phyloP scores from a whole-genome alignment of 2,113 vertebrate genomes.

The Todiramphus saurophagus region DNA sequence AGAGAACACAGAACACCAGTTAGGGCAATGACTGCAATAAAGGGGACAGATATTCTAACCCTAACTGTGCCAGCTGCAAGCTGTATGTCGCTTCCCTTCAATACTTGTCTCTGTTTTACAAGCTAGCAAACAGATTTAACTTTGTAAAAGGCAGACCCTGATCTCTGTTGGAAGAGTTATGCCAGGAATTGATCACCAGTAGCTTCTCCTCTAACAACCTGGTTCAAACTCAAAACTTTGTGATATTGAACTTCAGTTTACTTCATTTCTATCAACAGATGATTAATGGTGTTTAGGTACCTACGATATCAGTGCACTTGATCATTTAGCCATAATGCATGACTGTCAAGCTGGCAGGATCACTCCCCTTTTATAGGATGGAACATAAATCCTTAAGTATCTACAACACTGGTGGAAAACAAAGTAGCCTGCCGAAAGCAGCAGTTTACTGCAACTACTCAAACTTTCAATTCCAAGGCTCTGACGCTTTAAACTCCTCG shows the following conservation, averaged over 20 bases:
- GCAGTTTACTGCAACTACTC: background rate
- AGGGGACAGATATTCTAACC: background rate
- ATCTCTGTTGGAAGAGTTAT: background rate
- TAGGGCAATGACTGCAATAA: background rate
- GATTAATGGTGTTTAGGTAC: conserved; percentile 3
- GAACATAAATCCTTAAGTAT: conserved; percentile 22
- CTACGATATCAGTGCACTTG: conserved; percentile 23
- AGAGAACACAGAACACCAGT: background rate
- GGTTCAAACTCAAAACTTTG: background rate
- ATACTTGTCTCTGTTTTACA: background rate
- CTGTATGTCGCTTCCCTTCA: background rate
- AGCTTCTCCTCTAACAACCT: background rate
- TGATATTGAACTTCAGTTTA: background rate
- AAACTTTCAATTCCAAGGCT: background rate
- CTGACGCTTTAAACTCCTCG: background rate
- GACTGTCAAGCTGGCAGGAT: conserved; percentile 28
- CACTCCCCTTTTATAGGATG: conserved; percentile 14
- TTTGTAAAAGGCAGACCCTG: background rate
- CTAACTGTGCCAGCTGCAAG: background rate
- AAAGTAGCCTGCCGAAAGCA: conserved; percentile 19
- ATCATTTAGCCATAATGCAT: conserved; percentile 38
- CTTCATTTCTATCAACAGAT: background rate
- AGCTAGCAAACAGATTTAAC: background rate
- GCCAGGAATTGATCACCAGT: background rate
- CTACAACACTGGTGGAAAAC: background rate